These are phyloP conservation scores for Stichopus chloronotus DNA, from an alignment of 35 echinoderm and acorn worm species.

Conservation along the genomic window DNA sequence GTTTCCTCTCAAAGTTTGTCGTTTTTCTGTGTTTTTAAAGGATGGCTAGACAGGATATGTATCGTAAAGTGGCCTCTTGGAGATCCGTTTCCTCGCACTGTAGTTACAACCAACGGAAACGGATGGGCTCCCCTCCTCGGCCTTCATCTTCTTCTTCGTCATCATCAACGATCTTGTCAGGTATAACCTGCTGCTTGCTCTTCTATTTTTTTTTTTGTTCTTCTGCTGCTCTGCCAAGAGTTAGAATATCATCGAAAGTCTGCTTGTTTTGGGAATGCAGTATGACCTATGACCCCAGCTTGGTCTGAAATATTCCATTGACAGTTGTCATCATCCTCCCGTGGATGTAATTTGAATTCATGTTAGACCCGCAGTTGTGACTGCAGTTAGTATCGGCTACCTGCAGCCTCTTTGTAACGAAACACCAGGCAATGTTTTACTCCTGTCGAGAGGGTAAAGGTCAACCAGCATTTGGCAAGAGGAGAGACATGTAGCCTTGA, in stretches of 20 bases:
- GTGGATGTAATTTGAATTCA: not conserved
- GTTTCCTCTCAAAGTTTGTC: constrained; percentile 20
- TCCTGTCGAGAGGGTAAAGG: not conserved
- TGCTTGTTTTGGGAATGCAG: not conserved
- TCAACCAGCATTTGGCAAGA: not conserved
- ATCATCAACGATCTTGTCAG: not conserved
- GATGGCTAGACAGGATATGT: constrained; percentile 60
- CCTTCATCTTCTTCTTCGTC: not conserved
- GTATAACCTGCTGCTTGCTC: not conserved
- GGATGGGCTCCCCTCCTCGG: constrained; percentile 28
- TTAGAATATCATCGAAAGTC: not conserved
- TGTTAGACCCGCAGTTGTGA: too few relatives aligned
- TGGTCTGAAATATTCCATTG: not conserved
- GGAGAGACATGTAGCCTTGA: not conserved
- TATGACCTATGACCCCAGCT: not conserved
- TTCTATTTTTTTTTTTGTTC: not conserved
- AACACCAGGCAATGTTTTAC: not conserved
- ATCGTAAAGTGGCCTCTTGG: constrained; percentile 55
- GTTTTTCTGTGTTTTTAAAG: constrained; percentile 13
- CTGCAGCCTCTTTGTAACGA: not conserved
- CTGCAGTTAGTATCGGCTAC: too few relatives aligned
- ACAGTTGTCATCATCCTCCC: not conserved
- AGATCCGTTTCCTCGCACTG: constrained; percentile 17
- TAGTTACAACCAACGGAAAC: constrained; percentile 31
- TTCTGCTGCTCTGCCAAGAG: not conserved